Evolutionary conservation across 2,113 vertebrate genomes (phyloP), one percentile per base, ranked within the genome.

Genomic region (Emydura subglobosa): DNA sequence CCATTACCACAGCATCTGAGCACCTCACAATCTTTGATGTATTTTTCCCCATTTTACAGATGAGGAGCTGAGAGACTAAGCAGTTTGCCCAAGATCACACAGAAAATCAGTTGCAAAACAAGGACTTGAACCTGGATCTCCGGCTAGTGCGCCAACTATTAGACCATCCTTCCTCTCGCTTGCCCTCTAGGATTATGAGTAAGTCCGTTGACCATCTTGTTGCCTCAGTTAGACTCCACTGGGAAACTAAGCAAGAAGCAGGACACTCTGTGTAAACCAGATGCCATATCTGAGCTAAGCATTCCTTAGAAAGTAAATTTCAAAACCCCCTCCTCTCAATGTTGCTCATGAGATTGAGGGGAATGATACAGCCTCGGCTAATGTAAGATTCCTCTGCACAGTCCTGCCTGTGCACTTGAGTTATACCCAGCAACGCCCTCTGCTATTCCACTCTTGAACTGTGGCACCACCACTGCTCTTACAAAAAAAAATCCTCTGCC

Each of bases 261-360:
- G 44, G 4, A 87, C 17, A 68, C 0, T 49, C 29, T 82, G 29
- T 47, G 1, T 27, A 83, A 27, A 13, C 27, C 55, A 80, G 22
- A 14, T 29, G 22, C 21, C 11, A 13, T 3, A 10, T 22, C 50
- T 76, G 49, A 87, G 51, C 13, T 1, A 1, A 92, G 29, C 39
- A 87, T 57, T 11, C 8, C 34, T 29, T 42, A 24, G 72, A 7
- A 59, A 79, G 47, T 79, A 50, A 74, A 53, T 54, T 42, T 42
- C 13, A 39, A 1, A 0, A 0, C 22, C 3, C 0, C 6, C 1
- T 0, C 17, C 53, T 2, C 49, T 49, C 10, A 1, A 0, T 44
- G 4, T 59, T 5, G 3, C 86, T 72, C 72, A 11, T 57, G 17
- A 84, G 10, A 22, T 7, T 83, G 5, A 22, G 50, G n/a, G 44